Percentiles rank a stretch among this genome's conserved stretches.
These are phyloP conservation scores for Pangasius krempfi DNA, from an alignment of 2,797 vertebrate genomes.

Conservation along the genomic window DNA sequence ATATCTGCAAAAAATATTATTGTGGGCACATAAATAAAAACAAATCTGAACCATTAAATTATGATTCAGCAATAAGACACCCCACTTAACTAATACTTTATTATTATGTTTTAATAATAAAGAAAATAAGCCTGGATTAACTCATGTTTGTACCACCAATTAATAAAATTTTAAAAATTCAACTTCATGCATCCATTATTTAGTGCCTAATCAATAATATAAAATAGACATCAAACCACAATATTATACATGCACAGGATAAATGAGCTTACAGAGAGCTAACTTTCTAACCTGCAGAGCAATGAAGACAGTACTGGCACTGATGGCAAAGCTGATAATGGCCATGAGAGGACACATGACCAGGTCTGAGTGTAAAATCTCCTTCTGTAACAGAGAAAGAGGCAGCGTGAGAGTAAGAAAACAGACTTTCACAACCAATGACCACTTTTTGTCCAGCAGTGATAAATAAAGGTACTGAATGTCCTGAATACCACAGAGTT, in stretches of 20 bases:
- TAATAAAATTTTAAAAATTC: not conserved
- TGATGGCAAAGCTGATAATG: slow-evolving; percentile 89
- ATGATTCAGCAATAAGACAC: not conserved
- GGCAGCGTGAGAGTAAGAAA: not conserved
- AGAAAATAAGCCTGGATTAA: not conserved
- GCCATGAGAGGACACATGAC: slow-evolving; percentile 90
- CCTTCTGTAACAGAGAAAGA: slow-evolving; percentile 71
- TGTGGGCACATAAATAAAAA: not conserved
- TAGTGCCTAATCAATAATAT: not conserved
- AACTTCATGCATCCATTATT: not conserved
- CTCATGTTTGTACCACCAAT: not conserved
- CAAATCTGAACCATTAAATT: not conserved
- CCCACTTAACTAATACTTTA: not conserved
- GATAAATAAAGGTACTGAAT: slow-evolving; percentile 8
- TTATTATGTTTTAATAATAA: not conserved
- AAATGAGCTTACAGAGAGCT: not conserved
- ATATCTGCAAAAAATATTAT: not conserved
- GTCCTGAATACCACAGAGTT: slow-evolving; percentile 82
- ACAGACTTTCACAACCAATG: slow-evolving; percentile 5
- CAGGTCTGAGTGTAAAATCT: slow-evolving; percentile 88
- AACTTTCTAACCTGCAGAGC: slow-evolving; percentile 86
- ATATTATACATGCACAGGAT: not conserved
- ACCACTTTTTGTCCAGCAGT: not conserved
- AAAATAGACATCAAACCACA: not conserved
- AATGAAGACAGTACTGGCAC: slow-evolving; percentile 92